Conservation (phyloP, 2,888 invertebrate genomes). For the Chrysina gloriosa region DNA sequence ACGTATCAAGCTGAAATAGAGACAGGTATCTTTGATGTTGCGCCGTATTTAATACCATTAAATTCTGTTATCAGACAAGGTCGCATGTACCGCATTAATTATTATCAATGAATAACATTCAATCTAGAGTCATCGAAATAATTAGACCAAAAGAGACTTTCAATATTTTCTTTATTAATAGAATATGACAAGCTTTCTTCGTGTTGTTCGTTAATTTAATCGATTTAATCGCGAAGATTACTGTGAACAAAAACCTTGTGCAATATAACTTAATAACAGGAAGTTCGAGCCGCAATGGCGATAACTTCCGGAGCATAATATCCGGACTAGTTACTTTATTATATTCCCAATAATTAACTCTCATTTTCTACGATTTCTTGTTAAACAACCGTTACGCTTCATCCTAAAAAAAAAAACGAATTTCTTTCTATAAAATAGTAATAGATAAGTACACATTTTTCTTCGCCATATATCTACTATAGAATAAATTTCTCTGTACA, state of each 20-base stretch:
- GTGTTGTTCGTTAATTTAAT: too few species aligned
- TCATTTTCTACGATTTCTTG: constrained; percentile 9
- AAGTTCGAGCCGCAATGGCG: constrained; percentile 30
- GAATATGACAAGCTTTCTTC: neutral
- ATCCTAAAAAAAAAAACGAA: neutral
- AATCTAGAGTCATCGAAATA: neutral
- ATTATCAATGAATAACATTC: neutral
- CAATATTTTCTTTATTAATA: neutral
- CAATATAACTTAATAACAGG: constrained; percentile 26
- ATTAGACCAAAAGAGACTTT: neutral
- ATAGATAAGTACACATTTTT: too few species aligned
- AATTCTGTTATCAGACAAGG: neutral
- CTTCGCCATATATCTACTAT: neutral
- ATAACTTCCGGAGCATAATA: constrained; percentile 26
- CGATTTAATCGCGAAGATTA: too few species aligned
- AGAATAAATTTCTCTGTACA: neutral
- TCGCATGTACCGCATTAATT: neutral
- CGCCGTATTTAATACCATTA: too few species aligned
- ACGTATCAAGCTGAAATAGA: too few species aligned
- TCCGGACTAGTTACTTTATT: constrained; percentile 33
- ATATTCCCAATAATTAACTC: constrained; percentile 24
- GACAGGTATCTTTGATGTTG: too few species aligned
- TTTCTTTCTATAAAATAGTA: too few species aligned
- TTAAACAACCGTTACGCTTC: neutral
- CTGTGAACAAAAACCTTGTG: too few species aligned